Conservation (phyloP, 2,797 vertebrate genomes). For the Loris lydekkerianus region DNA sequence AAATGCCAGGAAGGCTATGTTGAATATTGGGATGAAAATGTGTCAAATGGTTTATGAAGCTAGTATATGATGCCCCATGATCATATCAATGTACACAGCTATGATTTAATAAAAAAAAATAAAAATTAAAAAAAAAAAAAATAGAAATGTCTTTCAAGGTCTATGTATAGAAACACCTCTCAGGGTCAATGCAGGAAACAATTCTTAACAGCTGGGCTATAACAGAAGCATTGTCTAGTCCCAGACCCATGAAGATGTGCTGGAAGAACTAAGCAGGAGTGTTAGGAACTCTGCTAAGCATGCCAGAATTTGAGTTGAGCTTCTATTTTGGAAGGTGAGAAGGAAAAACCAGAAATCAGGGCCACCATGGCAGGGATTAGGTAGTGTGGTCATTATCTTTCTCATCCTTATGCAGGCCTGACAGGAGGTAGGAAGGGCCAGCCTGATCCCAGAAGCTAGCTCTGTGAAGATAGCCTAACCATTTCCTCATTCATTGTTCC, state of each 20-base stretch:
- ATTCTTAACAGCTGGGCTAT: neutral
- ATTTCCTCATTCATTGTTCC: neutral
- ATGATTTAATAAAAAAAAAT: too few species aligned
- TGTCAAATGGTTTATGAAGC: too few species aligned
- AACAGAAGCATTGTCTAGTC: neutral
- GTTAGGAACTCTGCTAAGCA: neutral
- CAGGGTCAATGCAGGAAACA: neutral
- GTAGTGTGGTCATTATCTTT: neutral
- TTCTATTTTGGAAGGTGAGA: neutral
- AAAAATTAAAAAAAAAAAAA: too few species aligned
- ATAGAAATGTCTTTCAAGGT: neutral
- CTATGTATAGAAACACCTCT: neutral
- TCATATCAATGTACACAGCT: too few species aligned
- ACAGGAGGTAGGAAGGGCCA: neutral
- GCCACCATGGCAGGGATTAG: neutral
- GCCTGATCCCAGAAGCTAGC: neutral
- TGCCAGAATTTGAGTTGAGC: neutral
- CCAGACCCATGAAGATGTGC: neutral
- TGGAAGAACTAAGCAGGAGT: neutral
- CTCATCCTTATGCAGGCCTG: neutral
- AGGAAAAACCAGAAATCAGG: neutral
- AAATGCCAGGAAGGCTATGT: too few species aligned
- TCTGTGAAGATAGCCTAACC: fast-evolving
- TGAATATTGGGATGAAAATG: too few species aligned
- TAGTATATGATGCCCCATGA: too few species aligned